These are phyloP conservation scores for Drosophila eugracilis DNA, from an alignment of 1,140 invertebrate species.

Conservation along the genomic window DNA sequence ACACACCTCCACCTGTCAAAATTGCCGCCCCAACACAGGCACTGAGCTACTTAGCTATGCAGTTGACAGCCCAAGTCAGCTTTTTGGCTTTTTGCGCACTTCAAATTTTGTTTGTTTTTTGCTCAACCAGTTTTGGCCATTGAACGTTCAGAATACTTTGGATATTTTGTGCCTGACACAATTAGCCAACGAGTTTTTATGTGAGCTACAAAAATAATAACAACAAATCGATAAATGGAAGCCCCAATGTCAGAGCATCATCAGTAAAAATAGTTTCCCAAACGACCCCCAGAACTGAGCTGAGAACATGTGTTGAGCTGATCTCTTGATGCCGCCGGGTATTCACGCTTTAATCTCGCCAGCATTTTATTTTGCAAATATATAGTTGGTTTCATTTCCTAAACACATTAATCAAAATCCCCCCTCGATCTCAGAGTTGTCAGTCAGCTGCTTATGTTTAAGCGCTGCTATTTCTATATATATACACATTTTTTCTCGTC, in stretches of 20 bases:
- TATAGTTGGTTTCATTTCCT: constrained; percentile 59
- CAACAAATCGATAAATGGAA: constrained; percentile 29
- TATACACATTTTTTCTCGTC: constrained; percentile 10
- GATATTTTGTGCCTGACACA: constrained; percentile 51
- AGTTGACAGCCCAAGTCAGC: constrained; percentile 61
- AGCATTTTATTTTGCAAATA: constrained; percentile 34
- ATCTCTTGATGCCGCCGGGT: constrained; percentile 17
- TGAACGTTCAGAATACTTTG: constrained; percentile 61
- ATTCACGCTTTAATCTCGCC: constrained; percentile 55
- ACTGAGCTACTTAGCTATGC: constrained; percentile 67
- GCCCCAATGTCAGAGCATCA: constrained; percentile 39
- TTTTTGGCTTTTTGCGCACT: constrained; percentile 51
- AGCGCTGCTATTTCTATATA: constrained; percentile 31
- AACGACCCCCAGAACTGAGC: constrained; percentile 14
- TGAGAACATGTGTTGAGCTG: constrained; percentile 59
- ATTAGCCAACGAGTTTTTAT: constrained; percentile 45
- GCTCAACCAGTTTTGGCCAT: constrained; percentile 66
- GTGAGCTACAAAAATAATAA: constrained; percentile 38
- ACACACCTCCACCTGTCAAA: constrained; percentile 47
- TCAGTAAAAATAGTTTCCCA: constrained; percentile 37
- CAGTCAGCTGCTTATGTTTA: constrained; percentile 11
- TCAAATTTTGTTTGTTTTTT: constrained; percentile 13
- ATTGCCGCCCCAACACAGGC: constrained; percentile 36
- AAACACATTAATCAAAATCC: constrained; percentile 59
- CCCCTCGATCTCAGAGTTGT: constrained; percentile 9